Percentiles rank a stretch among this genome's conserved stretches.
These are phyloP conservation scores for Thyatira batis DNA, from an alignment of 2,888 invertebrate genomes.

Conservation along the genomic window DNA sequence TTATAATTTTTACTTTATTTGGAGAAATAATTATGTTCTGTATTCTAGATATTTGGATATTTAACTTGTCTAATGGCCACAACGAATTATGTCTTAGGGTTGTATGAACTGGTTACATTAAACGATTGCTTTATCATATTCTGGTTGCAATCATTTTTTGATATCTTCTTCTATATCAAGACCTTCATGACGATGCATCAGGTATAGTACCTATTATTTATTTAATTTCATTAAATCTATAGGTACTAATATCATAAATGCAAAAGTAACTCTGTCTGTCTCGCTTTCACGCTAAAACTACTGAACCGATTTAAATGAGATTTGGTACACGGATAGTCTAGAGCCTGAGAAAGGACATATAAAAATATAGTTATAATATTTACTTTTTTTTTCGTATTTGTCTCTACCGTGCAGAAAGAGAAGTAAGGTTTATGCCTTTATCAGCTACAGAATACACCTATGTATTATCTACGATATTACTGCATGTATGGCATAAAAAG, in stretches of 20 bases:
- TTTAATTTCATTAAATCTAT: neutral
- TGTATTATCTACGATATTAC: no score
- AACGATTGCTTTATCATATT: constrained; percentile 59
- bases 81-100: constrained; percentile 49
- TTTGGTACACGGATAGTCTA: no score
- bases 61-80: constrained; percentile 55
- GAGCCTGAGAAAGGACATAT: no score
- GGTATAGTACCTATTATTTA: constrained; percentile 36
- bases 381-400: no score
- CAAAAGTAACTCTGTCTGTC: no score
- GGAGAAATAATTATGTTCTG: neutral
- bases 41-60: constrained; percentile 59
- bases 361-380: no score
- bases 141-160: constrained; percentile 61
- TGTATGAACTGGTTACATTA: constrained; percentile 64
- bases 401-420: no score
- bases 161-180: constrained; percentile 64
- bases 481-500: no score
- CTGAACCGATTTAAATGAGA: no score
- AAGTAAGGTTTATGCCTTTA: no score
- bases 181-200: constrained; percentile 61
- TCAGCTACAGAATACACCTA: no score
- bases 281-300: no score
- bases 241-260: constrained; percentile 3
- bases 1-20: constrained; percentile 11